Evolutionary conservation across 1,140 invertebrate genomes (phyloP).

Genomic region (Probaryconus sp.): DNA sequence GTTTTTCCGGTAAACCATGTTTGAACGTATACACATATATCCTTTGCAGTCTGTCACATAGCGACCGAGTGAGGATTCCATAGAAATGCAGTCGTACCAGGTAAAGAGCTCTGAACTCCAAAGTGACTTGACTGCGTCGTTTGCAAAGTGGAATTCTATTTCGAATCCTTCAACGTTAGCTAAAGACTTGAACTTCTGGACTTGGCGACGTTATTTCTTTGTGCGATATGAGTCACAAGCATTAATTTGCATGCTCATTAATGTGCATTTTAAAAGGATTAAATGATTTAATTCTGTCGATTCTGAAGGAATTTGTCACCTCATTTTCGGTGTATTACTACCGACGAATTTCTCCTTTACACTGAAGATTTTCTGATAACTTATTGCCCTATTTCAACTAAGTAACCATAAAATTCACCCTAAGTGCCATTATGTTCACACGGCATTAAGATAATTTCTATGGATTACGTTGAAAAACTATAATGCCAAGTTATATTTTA

Average conservation of each 20-base stretch:
- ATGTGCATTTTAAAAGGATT: constrained; percentile 51
- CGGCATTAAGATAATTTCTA: no score
- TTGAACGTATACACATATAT: constrained; percentile 34
- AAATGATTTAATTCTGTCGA: constrained; percentile 30
- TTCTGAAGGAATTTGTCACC: constrained; percentile 37
- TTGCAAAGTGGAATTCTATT: constrained; percentile 61
- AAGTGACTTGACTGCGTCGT: constrained; percentile 60
- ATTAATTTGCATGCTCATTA: constrained; percentile 43
- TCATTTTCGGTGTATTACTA: constrained; percentile 22
- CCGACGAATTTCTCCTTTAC: neutral
- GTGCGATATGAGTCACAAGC: constrained; percentile 50
- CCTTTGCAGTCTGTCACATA: constrained; percentile 51
- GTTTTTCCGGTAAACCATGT: no score
- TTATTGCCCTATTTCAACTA: no score
- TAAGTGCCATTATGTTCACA: no score
- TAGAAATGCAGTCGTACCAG: constrained; percentile 51
- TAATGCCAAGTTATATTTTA: no score
- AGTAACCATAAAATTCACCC: no score
- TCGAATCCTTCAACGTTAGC: constrained; percentile 55
- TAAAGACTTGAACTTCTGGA: constrained; percentile 58
- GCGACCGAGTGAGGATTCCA: constrained; percentile 48
- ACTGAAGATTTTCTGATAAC: no score
- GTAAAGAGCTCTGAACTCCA: constrained; percentile 58
- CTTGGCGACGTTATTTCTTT: constrained; percentile 53
- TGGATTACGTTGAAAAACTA: no score